Evolutionary conservation across 2,888 invertebrate species (phyloP).

Genomic region (Xiphydria camelus): DNA sequence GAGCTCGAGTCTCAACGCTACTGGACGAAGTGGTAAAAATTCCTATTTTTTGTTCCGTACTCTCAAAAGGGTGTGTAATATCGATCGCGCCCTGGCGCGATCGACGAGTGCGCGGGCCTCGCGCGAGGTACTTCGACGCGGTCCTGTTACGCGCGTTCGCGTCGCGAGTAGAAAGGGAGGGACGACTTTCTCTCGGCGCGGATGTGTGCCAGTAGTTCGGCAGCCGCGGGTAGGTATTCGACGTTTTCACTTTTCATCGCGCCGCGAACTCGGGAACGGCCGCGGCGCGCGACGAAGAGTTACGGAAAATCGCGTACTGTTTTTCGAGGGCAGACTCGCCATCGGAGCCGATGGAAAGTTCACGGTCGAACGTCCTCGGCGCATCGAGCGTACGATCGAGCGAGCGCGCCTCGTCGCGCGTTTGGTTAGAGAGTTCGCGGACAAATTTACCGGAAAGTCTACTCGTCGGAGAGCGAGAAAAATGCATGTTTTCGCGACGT

Average conservation of each 20-base stretch:
- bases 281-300: conserved; percentile 2
- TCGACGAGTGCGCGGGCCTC: no score
- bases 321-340: no score
- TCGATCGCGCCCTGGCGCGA: no score
- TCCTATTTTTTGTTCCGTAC: no score
- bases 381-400: neutral
- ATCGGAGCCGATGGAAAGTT: neutral
- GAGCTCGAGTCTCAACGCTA: no score
- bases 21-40: no score
- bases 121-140: conserved; percentile 14
- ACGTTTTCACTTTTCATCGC: conserved; percentile 26
- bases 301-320: neutral
- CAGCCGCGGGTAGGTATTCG: conserved; percentile 18
- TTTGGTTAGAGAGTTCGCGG: no score
- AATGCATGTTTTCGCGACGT: no score
- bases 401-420: no score
- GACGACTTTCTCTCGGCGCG: conserved; percentile 43
- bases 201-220: conserved; percentile 41
- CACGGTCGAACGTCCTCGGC: neutral
- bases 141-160: conserved; percentile 26
- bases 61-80: no score
- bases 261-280: conserved; percentile 10
- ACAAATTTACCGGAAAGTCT: no score
- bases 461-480: no score
- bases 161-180: conserved; percentile 13